phyloP scores from a whole-genome alignment of 2,113 vertebrate species.

The Carassius gibelio region DNA sequence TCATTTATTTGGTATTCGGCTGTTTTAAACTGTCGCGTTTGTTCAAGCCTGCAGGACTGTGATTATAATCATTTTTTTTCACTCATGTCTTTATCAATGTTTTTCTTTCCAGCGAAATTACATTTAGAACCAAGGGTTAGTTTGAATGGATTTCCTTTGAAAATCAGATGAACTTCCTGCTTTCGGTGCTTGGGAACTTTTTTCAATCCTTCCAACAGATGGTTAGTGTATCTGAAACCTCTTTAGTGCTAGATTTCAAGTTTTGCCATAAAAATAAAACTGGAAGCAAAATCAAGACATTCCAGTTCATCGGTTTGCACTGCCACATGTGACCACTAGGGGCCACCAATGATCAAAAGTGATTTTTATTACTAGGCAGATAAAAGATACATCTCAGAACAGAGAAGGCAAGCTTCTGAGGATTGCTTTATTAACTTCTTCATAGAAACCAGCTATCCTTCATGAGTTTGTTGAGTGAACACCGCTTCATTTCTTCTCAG shows the following conservation, averaged over 20 bases:
- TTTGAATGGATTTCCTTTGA: not conserved
- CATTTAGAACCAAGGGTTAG: not conserved
- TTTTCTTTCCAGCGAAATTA: not conserved
- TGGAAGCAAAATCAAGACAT: not conserved
- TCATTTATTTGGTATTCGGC: not conserved
- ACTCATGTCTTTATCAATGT: not conserved
- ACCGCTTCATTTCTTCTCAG: constrained; percentile 51
- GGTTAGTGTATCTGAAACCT: not conserved
- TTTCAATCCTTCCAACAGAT: not conserved
- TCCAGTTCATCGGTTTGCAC: not conserved
- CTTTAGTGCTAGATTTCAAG: not conserved
- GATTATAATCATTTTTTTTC: not conserved
- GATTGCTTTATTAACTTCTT: not conserved
- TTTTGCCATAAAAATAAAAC: not conserved
- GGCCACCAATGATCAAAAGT: not conserved
- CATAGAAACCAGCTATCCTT: not conserved
- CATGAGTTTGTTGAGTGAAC: not conserved
- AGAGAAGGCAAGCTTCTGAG: not conserved
- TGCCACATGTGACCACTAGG: constrained; percentile 1
- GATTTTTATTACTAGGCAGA: not conserved
- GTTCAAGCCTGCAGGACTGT: not conserved
- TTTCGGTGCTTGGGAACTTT: not conserved
- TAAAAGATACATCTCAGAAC: not conserved
- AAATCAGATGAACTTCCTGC: not conserved
- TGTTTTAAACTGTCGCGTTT: not conserved